phyloP scores from a whole-genome alignment of 2,113 vertebrate species.

The Micronisus gabar region DNA sequence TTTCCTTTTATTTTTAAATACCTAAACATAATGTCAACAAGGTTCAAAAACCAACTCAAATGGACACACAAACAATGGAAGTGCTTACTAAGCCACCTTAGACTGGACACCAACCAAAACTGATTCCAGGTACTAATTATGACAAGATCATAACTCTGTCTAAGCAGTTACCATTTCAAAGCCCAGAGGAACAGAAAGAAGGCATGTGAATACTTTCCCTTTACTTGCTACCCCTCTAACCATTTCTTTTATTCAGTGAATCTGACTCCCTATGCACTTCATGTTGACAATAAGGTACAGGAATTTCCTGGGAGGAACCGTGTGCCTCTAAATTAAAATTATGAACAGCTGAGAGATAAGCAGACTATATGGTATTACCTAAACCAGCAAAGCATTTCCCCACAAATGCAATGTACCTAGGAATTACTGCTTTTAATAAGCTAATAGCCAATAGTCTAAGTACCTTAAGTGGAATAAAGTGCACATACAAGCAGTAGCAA shows the following conservation, averaged over 20 bases:
- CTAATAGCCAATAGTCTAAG: neutral
- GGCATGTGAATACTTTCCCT: neutral
- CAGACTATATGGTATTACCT: neutral
- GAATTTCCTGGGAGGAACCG: neutral
- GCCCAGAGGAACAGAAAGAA: neutral
- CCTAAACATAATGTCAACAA: neutral
- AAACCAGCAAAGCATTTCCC: neutral
- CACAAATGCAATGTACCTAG: neutral
- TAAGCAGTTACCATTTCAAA: neutral
- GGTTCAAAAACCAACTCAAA: neutral
- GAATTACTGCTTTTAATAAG: constrained; percentile 57
- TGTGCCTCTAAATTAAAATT: neutral
- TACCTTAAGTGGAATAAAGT: constrained; percentile 11
- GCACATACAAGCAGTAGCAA: constrained; percentile 3
- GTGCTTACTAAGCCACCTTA: neutral
- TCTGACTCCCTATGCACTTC: neutral
- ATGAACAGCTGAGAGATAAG: neutral
- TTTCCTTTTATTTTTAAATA: neutral
- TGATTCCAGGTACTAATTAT: neutral
- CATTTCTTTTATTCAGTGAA: neutral
- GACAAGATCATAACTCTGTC: neutral
- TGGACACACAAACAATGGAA: neutral
- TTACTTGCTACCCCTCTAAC: neutral
- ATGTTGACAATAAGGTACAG: neutral
- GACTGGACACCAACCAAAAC: neutral